A percentile compares a stretch with the other conserved stretches of the same genome.
Conservation (phyloP, 2,888 invertebrate genomes). For the Acanthosepion pharaonis region DNA sequence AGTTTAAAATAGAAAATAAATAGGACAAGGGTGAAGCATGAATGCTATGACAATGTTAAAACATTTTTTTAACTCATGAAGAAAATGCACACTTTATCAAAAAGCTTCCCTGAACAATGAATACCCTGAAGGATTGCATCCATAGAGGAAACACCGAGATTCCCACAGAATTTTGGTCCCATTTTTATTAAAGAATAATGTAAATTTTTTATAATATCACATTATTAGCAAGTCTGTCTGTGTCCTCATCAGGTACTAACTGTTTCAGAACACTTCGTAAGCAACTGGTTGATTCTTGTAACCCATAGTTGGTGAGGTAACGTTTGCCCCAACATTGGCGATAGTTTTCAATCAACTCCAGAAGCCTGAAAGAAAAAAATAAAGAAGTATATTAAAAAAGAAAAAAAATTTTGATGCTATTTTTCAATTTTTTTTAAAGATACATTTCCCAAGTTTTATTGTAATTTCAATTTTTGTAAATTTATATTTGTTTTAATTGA, state of each 20-base stretch:
- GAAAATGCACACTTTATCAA: background rate
- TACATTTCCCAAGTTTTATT: no score
- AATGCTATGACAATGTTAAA: background rate
- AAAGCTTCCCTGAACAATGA: conserved; percentile 12
- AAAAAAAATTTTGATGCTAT: no score
- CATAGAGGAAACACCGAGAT: background rate
- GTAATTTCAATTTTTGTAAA: no score
- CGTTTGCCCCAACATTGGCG: conserved; percentile 78
- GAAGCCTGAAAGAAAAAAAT: conserved; percentile 71
- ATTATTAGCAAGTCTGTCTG: conserved; percentile 42
- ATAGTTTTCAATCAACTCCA: conserved; percentile 78
- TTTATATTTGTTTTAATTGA: background rate
- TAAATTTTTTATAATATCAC: conserved; percentile 8
- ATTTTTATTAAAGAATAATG: background rate
- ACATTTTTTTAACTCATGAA: background rate
- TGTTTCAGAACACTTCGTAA: conserved; percentile 61
- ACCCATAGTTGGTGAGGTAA: conserved; percentile 77
- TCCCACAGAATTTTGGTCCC: background rate
- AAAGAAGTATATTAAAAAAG: no score
- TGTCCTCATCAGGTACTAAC: conserved; percentile 60
- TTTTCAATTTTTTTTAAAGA: no score
- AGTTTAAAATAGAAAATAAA: conserved; percentile 4
- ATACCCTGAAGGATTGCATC: background rate
- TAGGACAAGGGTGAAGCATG: background rate
- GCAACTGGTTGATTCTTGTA: conserved; percentile 71